Evolutionary conservation across 2,888 invertebrate species (phyloP).

Genomic region (Strigamia maritima): DNA sequence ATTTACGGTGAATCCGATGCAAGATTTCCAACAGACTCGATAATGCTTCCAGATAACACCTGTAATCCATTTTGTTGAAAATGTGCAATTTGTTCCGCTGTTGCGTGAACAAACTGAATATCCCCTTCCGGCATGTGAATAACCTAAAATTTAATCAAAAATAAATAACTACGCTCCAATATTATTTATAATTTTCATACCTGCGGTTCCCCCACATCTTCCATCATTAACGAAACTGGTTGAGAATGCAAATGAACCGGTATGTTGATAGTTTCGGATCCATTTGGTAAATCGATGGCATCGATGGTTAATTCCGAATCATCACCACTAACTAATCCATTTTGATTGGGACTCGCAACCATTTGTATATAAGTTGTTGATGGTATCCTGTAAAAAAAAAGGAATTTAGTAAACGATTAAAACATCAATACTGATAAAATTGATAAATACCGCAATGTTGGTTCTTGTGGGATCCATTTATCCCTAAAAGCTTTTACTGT

Average conservation of each 20-base stretch:
- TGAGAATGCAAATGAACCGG: slow-evolving; percentile 29
- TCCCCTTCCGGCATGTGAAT: slow-evolving; percentile 35
- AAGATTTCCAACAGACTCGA: not conserved
- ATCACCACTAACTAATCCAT: slow-evolving; percentile 22
- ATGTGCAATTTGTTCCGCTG: slow-evolving; percentile 36
- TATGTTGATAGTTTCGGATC: slow-evolving; percentile 3
- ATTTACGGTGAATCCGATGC: not conserved
- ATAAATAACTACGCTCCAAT: not conserved
- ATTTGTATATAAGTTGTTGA: slow-evolving; percentile 35
- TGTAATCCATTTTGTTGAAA: slow-evolving; percentile 36
- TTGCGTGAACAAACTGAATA: slow-evolving; percentile 36
- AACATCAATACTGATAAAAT: not conserved
- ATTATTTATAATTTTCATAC: not conserved
- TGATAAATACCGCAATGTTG: not conserved
- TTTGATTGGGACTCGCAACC: slow-evolving; percentile 20
- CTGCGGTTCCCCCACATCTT: slow-evolving; percentile 34
- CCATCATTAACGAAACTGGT: slow-evolving; percentile 35
- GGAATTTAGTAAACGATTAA: not conserved
- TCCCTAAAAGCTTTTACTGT: slow-evolving; percentile 41
- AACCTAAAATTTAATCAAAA: slow-evolving; percentile 12
- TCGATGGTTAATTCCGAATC: slow-evolving; percentile 23
- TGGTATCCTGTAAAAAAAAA: slow-evolving; percentile 4
- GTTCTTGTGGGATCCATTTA: slow-evolving; percentile 24
- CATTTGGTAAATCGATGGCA: not conserved
- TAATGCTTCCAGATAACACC: slow-evolving; percentile 21